phyloP scores from a whole-genome alignment of 2,113 vertebrate genomes.

The Sylvia atricapilla region DNA sequence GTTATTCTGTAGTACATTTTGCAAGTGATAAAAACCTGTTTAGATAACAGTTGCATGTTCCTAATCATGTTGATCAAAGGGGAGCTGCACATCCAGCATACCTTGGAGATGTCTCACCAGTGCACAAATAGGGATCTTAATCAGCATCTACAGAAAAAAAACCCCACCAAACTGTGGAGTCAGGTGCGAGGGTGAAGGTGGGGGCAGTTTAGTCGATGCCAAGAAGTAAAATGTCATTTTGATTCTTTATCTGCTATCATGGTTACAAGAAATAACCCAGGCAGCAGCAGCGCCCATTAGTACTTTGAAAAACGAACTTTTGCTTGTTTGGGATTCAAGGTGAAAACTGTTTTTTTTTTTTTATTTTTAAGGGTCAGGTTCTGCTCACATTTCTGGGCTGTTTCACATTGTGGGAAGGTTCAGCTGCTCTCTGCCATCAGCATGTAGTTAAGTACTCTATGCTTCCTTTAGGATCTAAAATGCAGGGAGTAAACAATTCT shows the following conservation, averaged over 20 bases:
- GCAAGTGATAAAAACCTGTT: not conserved
- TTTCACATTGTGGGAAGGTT: not conserved
- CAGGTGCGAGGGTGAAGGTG: not conserved
- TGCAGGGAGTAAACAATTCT: not conserved
- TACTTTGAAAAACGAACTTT: not conserved
- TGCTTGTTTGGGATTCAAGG: not conserved
- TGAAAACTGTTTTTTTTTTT: not conserved
- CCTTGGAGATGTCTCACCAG: conserved; percentile 25
- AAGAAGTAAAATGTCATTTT: conserved; percentile 55
- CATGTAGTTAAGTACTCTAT: not conserved
- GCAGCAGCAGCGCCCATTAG: not conserved
- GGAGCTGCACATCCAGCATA: conserved; percentile 17
- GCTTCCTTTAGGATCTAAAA: not conserved
- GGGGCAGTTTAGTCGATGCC: not conserved
- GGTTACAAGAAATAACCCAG: not conserved
- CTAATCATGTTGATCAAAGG: not conserved
- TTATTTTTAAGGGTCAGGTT: not conserved
- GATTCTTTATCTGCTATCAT: conserved; percentile 1
- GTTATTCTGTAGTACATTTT: not conserved
- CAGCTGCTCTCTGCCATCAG: not conserved
- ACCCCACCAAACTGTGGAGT: not conserved
- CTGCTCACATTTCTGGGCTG: not conserved
- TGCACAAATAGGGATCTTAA: conserved; percentile 30
- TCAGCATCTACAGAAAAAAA: conserved; percentile 46
- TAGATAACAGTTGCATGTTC: not conserved